Conservation (phyloP, 2,888 invertebrate species). For the Lepeophtheirus nordmannii region DNA sequence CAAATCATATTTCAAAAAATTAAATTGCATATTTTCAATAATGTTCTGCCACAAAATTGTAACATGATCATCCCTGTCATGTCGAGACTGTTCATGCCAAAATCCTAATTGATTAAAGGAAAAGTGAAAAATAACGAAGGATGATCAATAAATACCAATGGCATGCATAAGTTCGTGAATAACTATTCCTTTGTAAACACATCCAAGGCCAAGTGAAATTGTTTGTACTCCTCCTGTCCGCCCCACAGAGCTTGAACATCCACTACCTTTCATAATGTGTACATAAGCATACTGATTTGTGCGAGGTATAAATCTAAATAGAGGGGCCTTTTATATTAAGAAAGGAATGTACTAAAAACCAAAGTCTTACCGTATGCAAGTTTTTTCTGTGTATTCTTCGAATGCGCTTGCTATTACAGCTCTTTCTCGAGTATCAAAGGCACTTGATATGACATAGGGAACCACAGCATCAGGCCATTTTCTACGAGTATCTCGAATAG, state of each 20-base stretch:
- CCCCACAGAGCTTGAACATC: conserved; percentile 41
- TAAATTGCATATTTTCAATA: conserved; percentile 30
- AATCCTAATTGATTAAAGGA: conserved; percentile 31
- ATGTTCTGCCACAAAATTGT: conserved; percentile 32
- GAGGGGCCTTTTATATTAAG: not conserved
- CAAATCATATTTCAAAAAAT: conserved; percentile 32
- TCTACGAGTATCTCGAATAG: conserved; percentile 29
- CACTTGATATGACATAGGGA: conserved; percentile 32
- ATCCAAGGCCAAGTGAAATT: conserved; percentile 33
- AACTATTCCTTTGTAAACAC: conserved; percentile 30
- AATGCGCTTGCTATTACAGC: conserved; percentile 37
- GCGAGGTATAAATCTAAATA: conserved; percentile 30
- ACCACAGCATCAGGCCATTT: conserved; percentile 31
- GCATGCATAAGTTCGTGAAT: conserved; percentile 40
- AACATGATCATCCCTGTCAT: conserved; percentile 37
- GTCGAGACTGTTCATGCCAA: conserved; percentile 39
- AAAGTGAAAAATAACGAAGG: not conserved
- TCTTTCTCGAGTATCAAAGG: conserved; percentile 30
- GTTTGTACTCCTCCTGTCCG: conserved; percentile 39
- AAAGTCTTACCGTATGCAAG: conserved; percentile 30
- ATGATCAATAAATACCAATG: conserved; percentile 26
- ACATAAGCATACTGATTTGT: conserved; percentile 32
- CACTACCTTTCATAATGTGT: conserved; percentile 31
- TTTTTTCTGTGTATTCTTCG: conserved; percentile 35
- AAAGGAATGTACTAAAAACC: not conserved